Evolutionary conservation across 2,888 invertebrate species (phyloP), one percentile per base, ranked within the genome.

Genomic region (Rambutsinella grinnellia): DNA sequence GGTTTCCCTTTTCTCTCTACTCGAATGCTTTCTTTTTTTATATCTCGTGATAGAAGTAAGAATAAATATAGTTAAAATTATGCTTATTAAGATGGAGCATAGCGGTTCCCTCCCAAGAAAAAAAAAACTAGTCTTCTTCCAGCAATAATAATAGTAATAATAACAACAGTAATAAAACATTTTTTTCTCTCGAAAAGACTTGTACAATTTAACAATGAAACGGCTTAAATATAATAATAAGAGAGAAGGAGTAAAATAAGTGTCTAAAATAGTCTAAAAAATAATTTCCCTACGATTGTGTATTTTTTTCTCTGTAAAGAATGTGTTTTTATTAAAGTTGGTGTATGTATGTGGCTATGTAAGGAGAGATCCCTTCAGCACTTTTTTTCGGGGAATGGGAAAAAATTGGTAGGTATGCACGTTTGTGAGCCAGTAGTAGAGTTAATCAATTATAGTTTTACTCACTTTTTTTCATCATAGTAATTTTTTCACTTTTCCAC

Each of bases 131-230:
- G 36, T 36, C 36, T 36, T 36, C 6, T 36, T 36, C 24, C 57
- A 58, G 27, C 49, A 68, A 68, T 68, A 57, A 68, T 68, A 68
- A 68, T 68, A 68, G 58, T 58, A 68, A 58, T 68, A 57, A 68
- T 68, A 68, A 68, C 44, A 68, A 68, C 58, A 49, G 49, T 58
- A 49, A 13, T 49, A n/a, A 8, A 36, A 36, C 13, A 36, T 36
- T 36, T 36, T 36, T 13, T 36, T 36, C 13, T 36, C 13, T 49
- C n/a, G 36, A 5, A 36, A 49, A 49, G n/a, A 13, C 8, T 44
- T 13, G 13, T 44, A 44, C 44, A 49, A 68, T 47, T 58, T 56
- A 68, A 68, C 49, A 58, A 57, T 68, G 56, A 68, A 47, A 6
- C n/a, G n/a, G n/a, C n/a, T n/a, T n/a, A n/a, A n/a, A n/a, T n/a